A percentile compares a stretch with the other conserved stretches of the same genome.
phyloP scores from a whole-genome alignment of 2,888 invertebrate genomes.

The Epirrita christyi region DNA sequence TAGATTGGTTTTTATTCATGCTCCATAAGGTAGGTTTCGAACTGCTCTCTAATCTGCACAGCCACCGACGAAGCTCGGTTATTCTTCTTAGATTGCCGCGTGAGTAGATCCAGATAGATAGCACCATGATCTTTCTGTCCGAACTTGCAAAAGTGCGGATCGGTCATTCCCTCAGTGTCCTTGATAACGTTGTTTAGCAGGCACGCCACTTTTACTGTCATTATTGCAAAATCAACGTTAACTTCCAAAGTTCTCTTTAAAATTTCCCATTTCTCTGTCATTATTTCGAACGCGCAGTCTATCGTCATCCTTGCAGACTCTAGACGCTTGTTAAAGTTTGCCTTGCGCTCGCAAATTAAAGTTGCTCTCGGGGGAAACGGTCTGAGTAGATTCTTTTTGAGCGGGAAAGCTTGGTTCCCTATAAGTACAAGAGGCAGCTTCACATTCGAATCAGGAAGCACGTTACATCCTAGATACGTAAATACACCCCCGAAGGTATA shows the following conservation, averaged over 20 bases:
- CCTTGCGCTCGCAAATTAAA: constrained; percentile 17
- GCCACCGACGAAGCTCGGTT: constrained; percentile 25
- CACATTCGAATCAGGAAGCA: constrained; percentile 31
- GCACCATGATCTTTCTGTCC: constrained; percentile 28
- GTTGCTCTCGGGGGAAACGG: constrained; percentile 33
- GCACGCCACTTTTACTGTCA: constrained; percentile 33
- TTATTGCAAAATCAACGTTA: constrained; percentile 21
- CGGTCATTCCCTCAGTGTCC: constrained; percentile 31
- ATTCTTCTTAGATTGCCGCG: constrained; percentile 21
- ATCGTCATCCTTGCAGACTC: constrained; percentile 34
- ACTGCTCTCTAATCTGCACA: constrained; percentile 25
- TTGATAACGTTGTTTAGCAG: constrained; percentile 39
- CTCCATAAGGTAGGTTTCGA: constrained; percentile 19
- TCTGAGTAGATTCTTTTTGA: constrained; percentile 35
- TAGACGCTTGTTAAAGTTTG: constrained; percentile 34
- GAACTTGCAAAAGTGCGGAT: constrained; percentile 30
- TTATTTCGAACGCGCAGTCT: constrained; percentile 41
- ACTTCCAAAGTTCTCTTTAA: constrained; percentile 31
- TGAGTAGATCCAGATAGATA: constrained; percentile 30
- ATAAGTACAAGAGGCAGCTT: constrained; percentile 37
- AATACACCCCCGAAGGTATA: constrained; percentile 23
- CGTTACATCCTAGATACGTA: constrained; percentile 25
- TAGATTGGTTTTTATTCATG: constrained; percentile 18
- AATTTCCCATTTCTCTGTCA: constrained; percentile 44
- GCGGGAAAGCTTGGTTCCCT: constrained; percentile 40